phyloP scores from a whole-genome alignment of 2,797 vertebrate species.

The Parotocinclus haroldoi region DNA sequence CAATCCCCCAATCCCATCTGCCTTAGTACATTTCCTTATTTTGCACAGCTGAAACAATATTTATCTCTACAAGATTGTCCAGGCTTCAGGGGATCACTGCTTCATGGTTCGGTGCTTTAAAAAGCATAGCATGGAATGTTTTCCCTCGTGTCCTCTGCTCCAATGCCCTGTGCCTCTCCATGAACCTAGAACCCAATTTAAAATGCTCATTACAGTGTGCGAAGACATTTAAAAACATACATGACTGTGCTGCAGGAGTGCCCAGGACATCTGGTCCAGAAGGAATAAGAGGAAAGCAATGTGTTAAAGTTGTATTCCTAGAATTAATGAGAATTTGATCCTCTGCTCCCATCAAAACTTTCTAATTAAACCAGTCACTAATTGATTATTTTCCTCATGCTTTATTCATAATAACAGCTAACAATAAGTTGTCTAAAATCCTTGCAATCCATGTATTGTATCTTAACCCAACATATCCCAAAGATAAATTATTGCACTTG shows the following conservation, averaged over 20 bases:
- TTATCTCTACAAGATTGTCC: constrained; percentile 45
- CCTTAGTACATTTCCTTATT: constrained; percentile 44
- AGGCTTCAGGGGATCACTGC: constrained; percentile 29
- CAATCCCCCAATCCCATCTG: constrained; percentile 35
- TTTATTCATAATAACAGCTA: no score
- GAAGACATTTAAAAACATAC: constrained; percentile 20
- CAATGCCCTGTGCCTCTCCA: constrained; percentile 22
- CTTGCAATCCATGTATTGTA: no score
- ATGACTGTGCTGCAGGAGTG: not conserved
- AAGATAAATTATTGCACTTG: no score
- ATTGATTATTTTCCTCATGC: no score
- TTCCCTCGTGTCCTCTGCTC: constrained; percentile 20
- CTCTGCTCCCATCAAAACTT: no score
- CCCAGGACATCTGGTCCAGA: not conserved
- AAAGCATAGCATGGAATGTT: constrained; percentile 35
- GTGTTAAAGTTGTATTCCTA: no score
- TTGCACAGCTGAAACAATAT: constrained; percentile 57
- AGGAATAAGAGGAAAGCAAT: constrained; percentile 22
- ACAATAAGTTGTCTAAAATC: no score
- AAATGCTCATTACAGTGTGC: not conserved
- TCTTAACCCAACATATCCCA: no score
- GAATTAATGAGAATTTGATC: no score
- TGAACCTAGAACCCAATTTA: constrained; percentile 44
- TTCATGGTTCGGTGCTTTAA: constrained; percentile 34
- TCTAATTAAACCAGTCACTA: no score